These are phyloP conservation scores for Tamandua tetradactyla DNA, from an alignment of 2,797 vertebrate species.

Conservation along the genomic window DNA sequence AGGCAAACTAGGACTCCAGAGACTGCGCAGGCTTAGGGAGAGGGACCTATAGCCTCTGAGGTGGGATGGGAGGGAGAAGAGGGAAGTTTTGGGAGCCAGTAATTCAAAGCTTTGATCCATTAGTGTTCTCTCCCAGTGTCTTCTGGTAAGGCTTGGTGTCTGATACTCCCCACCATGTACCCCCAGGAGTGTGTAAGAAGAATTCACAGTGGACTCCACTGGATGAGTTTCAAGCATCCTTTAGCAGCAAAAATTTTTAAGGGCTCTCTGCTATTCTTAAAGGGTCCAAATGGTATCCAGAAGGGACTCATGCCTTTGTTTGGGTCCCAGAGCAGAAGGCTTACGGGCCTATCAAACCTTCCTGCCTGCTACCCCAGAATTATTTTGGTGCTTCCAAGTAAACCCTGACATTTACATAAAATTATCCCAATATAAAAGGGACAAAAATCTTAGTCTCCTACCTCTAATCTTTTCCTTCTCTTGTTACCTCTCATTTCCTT, in stretches of 20 bases:
- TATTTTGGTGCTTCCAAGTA: not conserved
- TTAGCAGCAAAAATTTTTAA: not conserved
- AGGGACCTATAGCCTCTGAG: too few species aligned
- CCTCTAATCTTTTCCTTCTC: not conserved
- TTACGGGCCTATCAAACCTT: not conserved
- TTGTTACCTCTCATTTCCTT: not conserved
- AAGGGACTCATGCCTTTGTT: not conserved
- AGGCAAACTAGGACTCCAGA: too few species aligned
- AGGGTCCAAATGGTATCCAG: not conserved
- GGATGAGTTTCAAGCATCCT: not conserved
- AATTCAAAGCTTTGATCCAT: too few species aligned
- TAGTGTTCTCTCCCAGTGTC: too few species aligned
- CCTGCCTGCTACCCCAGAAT: not conserved
- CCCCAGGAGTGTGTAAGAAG: too few species aligned
- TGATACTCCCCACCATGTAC: too few species aligned
- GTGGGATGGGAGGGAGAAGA: too few species aligned
- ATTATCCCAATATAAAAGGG: not conserved
- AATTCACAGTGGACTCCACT: not conserved
- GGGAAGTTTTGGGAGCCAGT: too few species aligned
- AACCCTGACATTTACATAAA: not conserved
- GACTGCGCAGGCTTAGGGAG: too few species aligned
- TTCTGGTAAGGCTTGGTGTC: too few species aligned
- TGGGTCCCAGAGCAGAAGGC: not conserved
- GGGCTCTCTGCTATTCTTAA: not conserved
- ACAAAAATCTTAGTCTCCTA: not conserved